phyloP scores from a whole-genome alignment of 2,888 invertebrate genomes.

The Macropis europaea region DNA sequence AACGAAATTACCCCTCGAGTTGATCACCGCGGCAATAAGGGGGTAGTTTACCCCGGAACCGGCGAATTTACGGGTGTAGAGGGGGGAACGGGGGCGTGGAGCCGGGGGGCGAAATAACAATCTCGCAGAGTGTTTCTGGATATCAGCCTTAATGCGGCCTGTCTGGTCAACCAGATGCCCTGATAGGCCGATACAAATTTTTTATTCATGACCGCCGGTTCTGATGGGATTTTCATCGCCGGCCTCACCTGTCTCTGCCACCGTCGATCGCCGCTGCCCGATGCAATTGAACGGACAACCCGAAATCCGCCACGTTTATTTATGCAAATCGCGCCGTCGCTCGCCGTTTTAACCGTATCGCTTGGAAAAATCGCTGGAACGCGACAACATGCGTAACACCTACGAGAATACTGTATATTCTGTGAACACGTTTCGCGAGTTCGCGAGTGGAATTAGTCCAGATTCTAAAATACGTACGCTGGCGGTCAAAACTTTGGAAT shows the following conservation, averaged over 20 bases:
- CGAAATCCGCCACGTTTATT: constrained; percentile 45
- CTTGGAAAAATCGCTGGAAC: constrained; percentile 14
- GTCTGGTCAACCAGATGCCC: constrained; percentile 72
- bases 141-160: constrained; percentile 69
- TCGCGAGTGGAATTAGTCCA: no score
- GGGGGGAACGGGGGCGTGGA: constrained; percentile 40
- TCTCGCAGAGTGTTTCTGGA: constrained; percentile 73
- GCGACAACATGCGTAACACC: constrained; percentile 5
- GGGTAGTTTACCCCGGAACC: constrained; percentile 58
- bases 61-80: constrained; percentile 51
- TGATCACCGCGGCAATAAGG: constrained; percentile 61
- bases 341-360: background rate
- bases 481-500: no score
- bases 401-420: background rate
- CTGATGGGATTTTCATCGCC: constrained; percentile 74
- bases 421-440: no score
- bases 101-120: constrained; percentile 68
- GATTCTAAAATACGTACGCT: no score
- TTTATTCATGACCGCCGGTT: constrained; percentile 72
- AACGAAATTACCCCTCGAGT: constrained; percentile 56
- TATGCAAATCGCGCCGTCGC: constrained; percentile 42
- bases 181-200: constrained; percentile 64
- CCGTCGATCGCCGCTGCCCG: constrained; percentile 57
- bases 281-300: constrained; percentile 53
- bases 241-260: constrained; percentile 67